Evolutionary conservation across 2,888 invertebrate species (phyloP).

Genomic region (Eristalis tenax): DNA sequence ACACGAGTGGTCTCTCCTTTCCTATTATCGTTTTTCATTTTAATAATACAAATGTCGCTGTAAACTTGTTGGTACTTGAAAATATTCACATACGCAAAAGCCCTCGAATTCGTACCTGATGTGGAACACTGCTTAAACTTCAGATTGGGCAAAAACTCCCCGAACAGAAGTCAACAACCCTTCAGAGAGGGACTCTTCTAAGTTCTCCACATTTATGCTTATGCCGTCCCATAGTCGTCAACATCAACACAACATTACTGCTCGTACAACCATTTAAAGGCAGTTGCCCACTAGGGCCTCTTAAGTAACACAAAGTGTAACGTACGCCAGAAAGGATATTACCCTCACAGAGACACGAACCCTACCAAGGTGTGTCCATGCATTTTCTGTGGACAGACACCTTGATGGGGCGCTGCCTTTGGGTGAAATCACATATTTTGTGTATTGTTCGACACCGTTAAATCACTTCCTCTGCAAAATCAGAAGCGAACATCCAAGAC

Average conservation of each 20-base stretch:
- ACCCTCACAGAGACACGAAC: neutral
- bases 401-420: neutral
- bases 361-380: neutral
- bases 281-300: neutral
- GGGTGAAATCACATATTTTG: constrained; percentile 28
- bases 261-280: neutral
- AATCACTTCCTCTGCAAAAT: constrained; percentile 47
- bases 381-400: neutral
- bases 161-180: neutral
- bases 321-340: neutral
- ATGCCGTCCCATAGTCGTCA: neutral
- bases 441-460: constrained; percentile 45
- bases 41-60: no score
- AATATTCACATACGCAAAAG: no score
- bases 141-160: no score
- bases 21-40: no score
- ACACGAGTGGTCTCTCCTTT: no score
- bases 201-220: neutral
- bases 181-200: neutral
- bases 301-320: neutral
- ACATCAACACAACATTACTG: neutral
- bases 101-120: no score
- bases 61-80: no score
- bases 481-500: constrained; percentile 31
- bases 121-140: no score